phyloP scores from a whole-genome alignment of 2,113 vertebrate genomes.

The Xiphophorus couchianus region DNA sequence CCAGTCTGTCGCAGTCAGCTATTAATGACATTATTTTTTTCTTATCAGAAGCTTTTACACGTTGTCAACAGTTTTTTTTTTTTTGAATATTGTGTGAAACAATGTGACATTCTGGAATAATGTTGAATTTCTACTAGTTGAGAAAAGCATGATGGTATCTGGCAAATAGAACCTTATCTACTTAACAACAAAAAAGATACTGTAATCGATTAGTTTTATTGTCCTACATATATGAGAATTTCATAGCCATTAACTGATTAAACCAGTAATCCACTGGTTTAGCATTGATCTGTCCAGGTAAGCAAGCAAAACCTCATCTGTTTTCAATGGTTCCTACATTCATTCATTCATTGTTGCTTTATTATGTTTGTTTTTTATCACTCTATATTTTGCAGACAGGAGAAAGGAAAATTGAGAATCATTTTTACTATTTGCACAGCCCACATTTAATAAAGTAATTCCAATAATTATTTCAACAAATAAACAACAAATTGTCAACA shows the following conservation, averaged over 20 bases:
- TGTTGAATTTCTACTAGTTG: neutral
- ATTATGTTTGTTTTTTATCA: neutral
- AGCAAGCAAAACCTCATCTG: neutral
- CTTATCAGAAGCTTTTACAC: constrained; percentile 4
- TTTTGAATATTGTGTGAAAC: neutral
- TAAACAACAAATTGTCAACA: neutral
- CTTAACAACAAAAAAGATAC: neutral
- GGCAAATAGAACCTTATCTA: neutral
- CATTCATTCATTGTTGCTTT: neutral
- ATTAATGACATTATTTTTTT: constrained; percentile 9
- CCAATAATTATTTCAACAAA: neutral
- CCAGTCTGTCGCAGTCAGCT: too few species aligned
- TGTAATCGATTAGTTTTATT: constrained; percentile 8
- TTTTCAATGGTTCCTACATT: neutral
- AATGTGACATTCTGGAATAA: neutral
- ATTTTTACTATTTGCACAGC: neutral
- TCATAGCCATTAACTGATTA: constrained; percentile 1
- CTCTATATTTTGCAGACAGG: too few species aligned
- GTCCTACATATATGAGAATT: constrained; percentile 10
- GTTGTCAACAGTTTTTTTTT: constrained; percentile 6
- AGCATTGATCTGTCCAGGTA: neutral
- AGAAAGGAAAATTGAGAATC: neutral
- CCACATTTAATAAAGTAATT: neutral
- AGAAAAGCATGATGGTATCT: neutral
- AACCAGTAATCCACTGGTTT: constrained; percentile 5